Evolutionary conservation across 2,888 invertebrate species (phyloP), one percentile per base, ranked within the genome.

Genomic region (Malthinus flaveolus): DNA sequence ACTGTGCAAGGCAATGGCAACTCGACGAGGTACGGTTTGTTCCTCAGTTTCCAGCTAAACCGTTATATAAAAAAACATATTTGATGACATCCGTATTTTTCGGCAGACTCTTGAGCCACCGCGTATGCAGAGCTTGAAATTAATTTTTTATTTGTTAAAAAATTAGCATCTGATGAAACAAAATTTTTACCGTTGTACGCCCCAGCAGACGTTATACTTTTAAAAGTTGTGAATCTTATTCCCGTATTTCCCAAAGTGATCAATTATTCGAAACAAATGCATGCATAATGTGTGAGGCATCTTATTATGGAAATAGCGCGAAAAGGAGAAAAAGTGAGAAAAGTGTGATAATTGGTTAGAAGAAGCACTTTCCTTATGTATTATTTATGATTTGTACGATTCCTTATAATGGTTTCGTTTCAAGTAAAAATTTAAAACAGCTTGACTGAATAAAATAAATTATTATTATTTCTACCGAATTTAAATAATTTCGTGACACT

Each of bases 231-330:
- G 54, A 50, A 50, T 59, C 47, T 47, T 53, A 47, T 44, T 36
- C 45, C 34, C 46, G 54, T 46, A 47, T 55, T 56, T 59, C 51
- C 51, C 59, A 51, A 59, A 56, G 56, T 49, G 59, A 59, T 59
- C 59, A 59, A 59, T 59, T 59, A 59, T 59, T 59, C 59, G 55
- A 59, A 59, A 59, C 59, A 59, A 59, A 59, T 59, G 59, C 56
- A 59, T 59, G 59, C 59, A 59, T 59, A 59, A 59, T 59, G 56
- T 52, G 55, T 59, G 59, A 59, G 51, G 59, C 59, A 51, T 59
- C 59, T 56, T 56, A 59, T 59, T 59, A 59, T 59, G 59, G 59
- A 59, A 59, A 59, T 59, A 48, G 59, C 59, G 59, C 51, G 59
- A 56, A 59, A 58, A 55, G 51, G 59, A 59, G 55, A 36, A 59